Conservation (phyloP, 64 coral and sea anemone species). For the Montipora cactus region DNA sequence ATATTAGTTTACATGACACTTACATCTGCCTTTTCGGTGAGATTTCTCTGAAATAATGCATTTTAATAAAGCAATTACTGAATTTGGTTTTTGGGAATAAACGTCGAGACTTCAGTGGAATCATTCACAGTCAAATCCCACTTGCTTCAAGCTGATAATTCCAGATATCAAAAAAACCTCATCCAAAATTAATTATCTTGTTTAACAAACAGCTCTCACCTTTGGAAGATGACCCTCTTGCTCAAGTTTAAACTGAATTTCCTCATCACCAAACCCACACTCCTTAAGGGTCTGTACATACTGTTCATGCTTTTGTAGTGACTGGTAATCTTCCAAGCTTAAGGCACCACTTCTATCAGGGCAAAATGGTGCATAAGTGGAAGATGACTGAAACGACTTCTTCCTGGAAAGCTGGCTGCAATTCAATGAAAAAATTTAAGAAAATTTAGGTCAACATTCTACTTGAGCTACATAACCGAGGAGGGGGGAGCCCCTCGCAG, state of each 20-base stretch:
- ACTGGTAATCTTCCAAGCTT: conserved; percentile 80
- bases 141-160: too few species aligned
- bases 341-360: conserved; percentile 68
- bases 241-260: conserved; percentile 96
- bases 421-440: background rate
- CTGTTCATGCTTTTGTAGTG: conserved; percentile 65
- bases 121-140: too few species aligned
- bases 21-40: too few species aligned
- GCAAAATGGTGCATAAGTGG: conserved; percentile 68
- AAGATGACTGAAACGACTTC: conserved; percentile 78
- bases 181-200: background rate
- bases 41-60: too few species aligned
- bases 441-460: too few species aligned
- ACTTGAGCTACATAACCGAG: too few species aligned
- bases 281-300: conserved; percentile 73
- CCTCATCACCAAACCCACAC: conserved; percentile 83
- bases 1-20: too few species aligned
- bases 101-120: too few species aligned
- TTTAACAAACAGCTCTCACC: conserved; percentile 22
- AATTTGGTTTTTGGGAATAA: too few species aligned
- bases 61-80: too few species aligned
- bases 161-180: background rate
- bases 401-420: conserved; percentile 77
- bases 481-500: too few species aligned
- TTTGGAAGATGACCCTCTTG: conserved; percentile 74